Percentiles rank a stretch among this genome's conserved stretches.
phyloP scores from a whole-genome alignment of 2,113 vertebrate genomes.

The Zeus faber region DNA sequence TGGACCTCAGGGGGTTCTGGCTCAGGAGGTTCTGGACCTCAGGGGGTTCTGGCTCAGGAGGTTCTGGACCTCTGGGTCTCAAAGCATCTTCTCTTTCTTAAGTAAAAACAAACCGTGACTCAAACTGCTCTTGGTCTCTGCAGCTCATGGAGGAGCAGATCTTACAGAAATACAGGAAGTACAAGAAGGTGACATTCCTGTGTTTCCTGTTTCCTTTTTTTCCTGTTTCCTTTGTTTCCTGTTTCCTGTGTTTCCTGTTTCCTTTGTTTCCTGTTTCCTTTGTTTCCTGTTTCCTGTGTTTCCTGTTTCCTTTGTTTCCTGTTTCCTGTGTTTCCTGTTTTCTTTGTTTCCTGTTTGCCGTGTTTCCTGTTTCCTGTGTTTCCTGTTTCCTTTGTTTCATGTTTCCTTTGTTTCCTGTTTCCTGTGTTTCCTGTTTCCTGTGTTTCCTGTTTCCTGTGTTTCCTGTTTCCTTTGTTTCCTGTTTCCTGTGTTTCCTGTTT shows the following conservation, averaged over 20 bases:
- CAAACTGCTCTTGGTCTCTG: constrained; percentile 47
- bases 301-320: not conserved
- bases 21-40: constrained; percentile 68
- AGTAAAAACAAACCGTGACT: not conserved
- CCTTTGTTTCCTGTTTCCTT: not conserved
- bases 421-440: too few relatives aligned
- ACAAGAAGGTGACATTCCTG: constrained; percentile 77
- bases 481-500: not conserved
- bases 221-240: not conserved
- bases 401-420: not conserved
- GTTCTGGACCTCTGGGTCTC: not conserved
- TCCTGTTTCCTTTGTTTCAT: not conserved
- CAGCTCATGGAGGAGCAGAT: constrained; percentile 83
- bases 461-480: not conserved
- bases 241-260: not conserved
- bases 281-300: not conserved
- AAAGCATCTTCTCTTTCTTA: not conserved
- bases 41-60: too few relatives aligned
- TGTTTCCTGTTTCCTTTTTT: not conserved
- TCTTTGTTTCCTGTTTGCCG: not conserved
- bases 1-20: not conserved
- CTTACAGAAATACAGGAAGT: constrained; percentile 80
- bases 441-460: not conserved
- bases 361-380: not conserved
- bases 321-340: not conserved